phyloP scores from a whole-genome alignment of 2,797 vertebrate genomes.

The Aulostomus chinensis region DNA sequence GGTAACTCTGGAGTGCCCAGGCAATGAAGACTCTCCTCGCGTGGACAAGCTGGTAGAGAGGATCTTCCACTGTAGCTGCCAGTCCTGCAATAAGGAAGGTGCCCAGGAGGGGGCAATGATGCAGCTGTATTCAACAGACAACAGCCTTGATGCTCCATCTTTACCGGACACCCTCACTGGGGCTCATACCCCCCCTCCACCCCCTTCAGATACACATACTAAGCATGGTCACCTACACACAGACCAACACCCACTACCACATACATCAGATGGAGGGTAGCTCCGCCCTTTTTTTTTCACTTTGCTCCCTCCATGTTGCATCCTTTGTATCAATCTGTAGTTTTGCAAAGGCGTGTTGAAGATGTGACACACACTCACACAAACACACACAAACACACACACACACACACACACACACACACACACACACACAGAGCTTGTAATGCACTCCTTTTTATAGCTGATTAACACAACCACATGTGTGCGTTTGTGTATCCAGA shows the following conservation, averaged over 20 bases:
- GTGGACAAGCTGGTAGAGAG: conserved; percentile 97
- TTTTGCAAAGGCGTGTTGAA: conserved; percentile 67
- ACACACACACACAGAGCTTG: conserved; percentile 28
- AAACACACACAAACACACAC: conserved; percentile 23
- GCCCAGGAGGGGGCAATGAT: conserved; percentile 89
- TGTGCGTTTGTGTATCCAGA: conserved; percentile 38
- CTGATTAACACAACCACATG: conserved; percentile 32
- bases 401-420: conserved; percentile 33
- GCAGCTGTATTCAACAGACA: conserved; percentile 86
- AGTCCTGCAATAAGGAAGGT: conserved; percentile 92
- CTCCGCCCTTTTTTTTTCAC: neutral
- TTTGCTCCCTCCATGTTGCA: conserved; percentile 29
- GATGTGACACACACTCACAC: conserved; percentile 50
- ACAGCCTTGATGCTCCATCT: conserved; percentile 62
- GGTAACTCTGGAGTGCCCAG: conserved; percentile 94
- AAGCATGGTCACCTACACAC: conserved; percentile 59
- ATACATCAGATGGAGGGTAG: conserved; percentile 76
- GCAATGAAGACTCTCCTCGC: conserved; percentile 86
- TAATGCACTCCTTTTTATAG: conserved; percentile 38
- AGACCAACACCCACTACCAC: conserved; percentile 72
- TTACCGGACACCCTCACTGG: conserved; percentile 57
- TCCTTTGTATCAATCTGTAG: conserved; percentile 54
- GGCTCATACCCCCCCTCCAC: conserved; percentile 63
- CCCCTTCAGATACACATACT: conserved; percentile 51
- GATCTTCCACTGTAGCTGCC: conserved; percentile 96